Conservation (phyloP, 2,888 invertebrate genomes). For the Pterobdella sp. region DNA sequence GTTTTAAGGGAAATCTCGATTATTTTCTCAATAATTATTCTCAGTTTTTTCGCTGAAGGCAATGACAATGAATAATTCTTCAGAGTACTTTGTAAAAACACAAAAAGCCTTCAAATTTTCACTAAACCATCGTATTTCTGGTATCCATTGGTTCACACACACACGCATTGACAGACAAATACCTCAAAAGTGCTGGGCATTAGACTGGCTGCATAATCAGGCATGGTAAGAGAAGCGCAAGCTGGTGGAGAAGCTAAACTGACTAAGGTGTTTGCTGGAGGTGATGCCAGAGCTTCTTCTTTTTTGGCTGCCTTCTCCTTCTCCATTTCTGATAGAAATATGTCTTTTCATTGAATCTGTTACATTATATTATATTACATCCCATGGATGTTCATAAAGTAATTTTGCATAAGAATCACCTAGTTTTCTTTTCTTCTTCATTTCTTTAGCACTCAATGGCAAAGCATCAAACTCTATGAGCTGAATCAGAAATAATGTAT, state of each 20-base stretch:
- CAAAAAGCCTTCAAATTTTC: too few species aligned
- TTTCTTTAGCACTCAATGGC: slow-evolving; percentile 68
- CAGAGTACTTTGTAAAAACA: too few species aligned
- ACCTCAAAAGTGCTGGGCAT: slow-evolving; percentile 55
- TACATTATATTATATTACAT: background rate
- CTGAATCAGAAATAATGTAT: too few species aligned
- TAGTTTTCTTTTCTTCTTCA: slow-evolving; percentile 67
- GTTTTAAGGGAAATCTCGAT: too few species aligned
- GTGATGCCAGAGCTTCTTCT: slow-evolving; percentile 45
- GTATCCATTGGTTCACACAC: too few species aligned
- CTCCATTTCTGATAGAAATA: slow-evolving; percentile 45
- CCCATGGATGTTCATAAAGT: background rate
- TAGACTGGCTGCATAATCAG: slow-evolving; percentile 75
- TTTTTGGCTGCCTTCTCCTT: slow-evolving; percentile 47
- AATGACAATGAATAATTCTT: too few species aligned
- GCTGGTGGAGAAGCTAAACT: background rate
- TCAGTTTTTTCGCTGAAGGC: too few species aligned
- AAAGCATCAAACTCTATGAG: slow-evolving; percentile 86
- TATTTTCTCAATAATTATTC: too few species aligned
- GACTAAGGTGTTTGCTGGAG: background rate
- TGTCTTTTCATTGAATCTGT: background rate
- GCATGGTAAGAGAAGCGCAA: slow-evolving; percentile 54
- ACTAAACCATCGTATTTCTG: too few species aligned
- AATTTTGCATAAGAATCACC: slow-evolving; percentile 19
- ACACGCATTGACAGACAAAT: too few species aligned